Evolutionary conservation across 2,888 invertebrate genomes (phyloP), one percentile per base, ranked within the genome.

Genomic region (Invenusta paracnida): DNA sequence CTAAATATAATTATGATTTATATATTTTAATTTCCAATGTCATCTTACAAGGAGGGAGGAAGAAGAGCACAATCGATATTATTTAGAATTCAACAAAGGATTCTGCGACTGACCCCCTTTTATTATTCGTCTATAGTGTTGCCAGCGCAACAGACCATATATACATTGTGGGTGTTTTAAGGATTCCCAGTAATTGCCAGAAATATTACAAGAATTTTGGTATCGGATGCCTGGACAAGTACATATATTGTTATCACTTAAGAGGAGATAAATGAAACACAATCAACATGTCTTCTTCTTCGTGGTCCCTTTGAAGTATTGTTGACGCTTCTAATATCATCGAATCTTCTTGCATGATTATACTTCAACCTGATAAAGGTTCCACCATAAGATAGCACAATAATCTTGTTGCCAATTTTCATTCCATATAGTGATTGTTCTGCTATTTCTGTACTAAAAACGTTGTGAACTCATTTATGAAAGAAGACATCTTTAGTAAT

Each of bases 191-290:
- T 73, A 73, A 73, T 73, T 13, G 73, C 27, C 73, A 73, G 73
- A 73, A 73, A 23, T 73, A 73, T 73, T 73, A 73, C 73, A 73
- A 73, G 73, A 23, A 73, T 73, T 5, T 73, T 23, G 23, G 73
- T 73, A 23, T 73, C 73, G 17, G 73, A 48, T 48, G 73, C 73
- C 17, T 23, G 5, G 73, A 73, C 73, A 73, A 73, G 27, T 13
- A 73, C n/a, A n/a, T n/a, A n/a, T n/a, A 73, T 73, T 73, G 73
- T 73, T 73, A 73, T 73, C 73, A 73, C 73, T 73, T 73, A n/a
- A 73, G 27, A 23, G 73, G 23, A 73, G 11, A 73, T 73, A 73
- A 73, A 73, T 73, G 73, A 73, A 73, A 73, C 73, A 23, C 25
- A 73, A 73, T 73, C 27, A 73, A 13, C 73, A 23, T 73, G 73